Evolutionary conservation across 2,797 vertebrate species (phyloP).

Genomic region (Morelia viridis): DNA sequence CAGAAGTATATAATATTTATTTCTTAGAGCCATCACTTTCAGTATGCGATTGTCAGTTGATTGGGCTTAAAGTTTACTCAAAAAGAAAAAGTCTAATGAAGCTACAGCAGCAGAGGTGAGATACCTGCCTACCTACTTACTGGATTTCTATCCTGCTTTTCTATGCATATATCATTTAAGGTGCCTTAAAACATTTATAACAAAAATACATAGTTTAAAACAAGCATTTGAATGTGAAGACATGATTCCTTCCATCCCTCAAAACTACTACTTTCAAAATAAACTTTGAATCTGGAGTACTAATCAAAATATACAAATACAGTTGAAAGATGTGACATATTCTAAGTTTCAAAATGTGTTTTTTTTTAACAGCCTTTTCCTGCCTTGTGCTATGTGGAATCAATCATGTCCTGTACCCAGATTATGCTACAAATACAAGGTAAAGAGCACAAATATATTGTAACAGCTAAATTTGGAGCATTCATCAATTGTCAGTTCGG

Average conservation of each 20-base stretch:
- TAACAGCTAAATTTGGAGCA: conserved; percentile 52
- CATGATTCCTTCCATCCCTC: not conserved
- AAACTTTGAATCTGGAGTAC: not conserved
- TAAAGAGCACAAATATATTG: conserved; percentile 46
- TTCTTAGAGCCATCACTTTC: not conserved
- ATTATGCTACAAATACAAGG: not conserved
- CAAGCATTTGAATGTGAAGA: not conserved
- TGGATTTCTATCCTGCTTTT: not conserved
- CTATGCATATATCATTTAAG: not conserved
- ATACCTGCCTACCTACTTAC: not conserved
- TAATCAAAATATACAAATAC: conserved; percentile 19
- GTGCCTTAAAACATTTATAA: not conserved
- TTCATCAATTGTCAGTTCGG: conserved; percentile 41
- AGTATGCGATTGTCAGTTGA: not conserved
- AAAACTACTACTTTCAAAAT: not conserved
- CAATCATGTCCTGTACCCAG: not conserved
- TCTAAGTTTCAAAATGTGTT: not conserved
- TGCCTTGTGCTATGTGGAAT: not conserved
- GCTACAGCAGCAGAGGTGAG: not conserved
- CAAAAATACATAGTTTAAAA: not conserved
- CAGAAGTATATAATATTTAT: not conserved
- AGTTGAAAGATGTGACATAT: conserved; percentile 14
- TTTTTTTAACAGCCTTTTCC: not conserved
- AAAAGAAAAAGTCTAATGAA: not conserved
- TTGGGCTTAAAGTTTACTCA: not conserved